Evolutionary conservation across 2,888 invertebrate species (phyloP), one percentile per base, ranked within the genome.

Genomic region (Nephrotoma flavescens): DNA sequence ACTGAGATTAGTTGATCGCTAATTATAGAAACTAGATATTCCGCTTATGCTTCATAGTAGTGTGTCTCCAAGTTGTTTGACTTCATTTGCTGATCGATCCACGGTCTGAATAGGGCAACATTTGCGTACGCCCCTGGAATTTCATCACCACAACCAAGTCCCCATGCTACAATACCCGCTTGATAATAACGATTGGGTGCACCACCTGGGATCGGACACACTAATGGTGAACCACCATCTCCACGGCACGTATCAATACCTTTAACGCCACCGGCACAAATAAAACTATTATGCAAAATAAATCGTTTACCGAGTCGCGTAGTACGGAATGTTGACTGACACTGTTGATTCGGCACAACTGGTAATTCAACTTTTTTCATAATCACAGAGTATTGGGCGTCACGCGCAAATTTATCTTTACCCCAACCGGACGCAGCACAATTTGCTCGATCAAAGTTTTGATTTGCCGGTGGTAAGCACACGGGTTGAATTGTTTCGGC

Each of bases 141-240:
- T 86, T 88, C 91, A 88, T 89, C 90, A 0, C 97, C 97, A 89
- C 97, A 97, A 2, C 96, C 96, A 87, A 97, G 95, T n/a, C 97
- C 97, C 97, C 97, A 97, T 0, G 97, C 95, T 0, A 97, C 96
- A 9, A 97, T 94, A 0, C 97, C 97, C 0, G 94, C 93, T 89
- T 96, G 94, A 19, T 94, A 93, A 90, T 95, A 96, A 7, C 94
- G 92, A 87, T 93, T 92, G 86, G 93, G 91, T 15, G 93, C 91
- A 0, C 92, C 89, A 0, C 93, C 92, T 9, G 90, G 91, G 87
- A 93, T 91, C 5, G 94, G 93, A 89, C 96, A 97, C 0, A 94
- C 95, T 12, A 96, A 91, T 0, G 96, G 96, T 71, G 95, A 95
- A 42, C 96, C 96, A n/a, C 96, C 96, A 90, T 96, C 96, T 52